Evolutionary conservation across 2,888 invertebrate species (phyloP), one percentile per base, ranked within the genome.

Genomic region (Heliconius cydno): DNA sequence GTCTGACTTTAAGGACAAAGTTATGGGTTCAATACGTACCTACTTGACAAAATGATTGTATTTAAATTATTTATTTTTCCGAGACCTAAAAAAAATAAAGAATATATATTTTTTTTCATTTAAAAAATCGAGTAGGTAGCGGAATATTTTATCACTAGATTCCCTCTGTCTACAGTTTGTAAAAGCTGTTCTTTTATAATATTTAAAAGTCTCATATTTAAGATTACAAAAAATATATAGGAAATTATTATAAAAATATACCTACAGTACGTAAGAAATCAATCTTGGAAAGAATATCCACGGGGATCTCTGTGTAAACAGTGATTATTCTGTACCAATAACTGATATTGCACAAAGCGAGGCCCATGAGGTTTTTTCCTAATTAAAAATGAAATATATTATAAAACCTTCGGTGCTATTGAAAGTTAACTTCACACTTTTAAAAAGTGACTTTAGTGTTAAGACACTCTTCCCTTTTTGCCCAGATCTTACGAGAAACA

Each of bases 281-380:
- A 73, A 73, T 73, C 34, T n/a, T 9, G 1, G 38, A 25, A 60
- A 13, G 15, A 30, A 73, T 38, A 28, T 46, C 73, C 73, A 7
- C 60, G 15, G 73, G 73, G 73, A 73, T 34, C n/a, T 60, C 38
- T 73, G 60, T 25, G 38, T 60, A 60, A 73, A 73, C 60, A 73
- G 34, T 73, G 34, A 73, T 73, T 73, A 73, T 22, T 73, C 73
- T 73, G 19, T 73, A 38, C 34, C 60, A 73, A 73, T 73, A 73
- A 60, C 25, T 73, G 60, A 73, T 34, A 73, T 73, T 57, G 57
- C 38, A 73, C 72, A 60, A 57, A 60, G 57, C 57, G 34, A 60
- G 38, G 2, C 60, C 60, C 73, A 13, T 4, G 60, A 25, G 57
- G 57, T 9, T 34, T 22, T n/a, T 72, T 60, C n/a, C 9, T 15